These are phyloP conservation scores for Pogonognathellus flavescens DNA, from an alignment of 1,140 invertebrate species.

Conservation along the genomic window DNA sequence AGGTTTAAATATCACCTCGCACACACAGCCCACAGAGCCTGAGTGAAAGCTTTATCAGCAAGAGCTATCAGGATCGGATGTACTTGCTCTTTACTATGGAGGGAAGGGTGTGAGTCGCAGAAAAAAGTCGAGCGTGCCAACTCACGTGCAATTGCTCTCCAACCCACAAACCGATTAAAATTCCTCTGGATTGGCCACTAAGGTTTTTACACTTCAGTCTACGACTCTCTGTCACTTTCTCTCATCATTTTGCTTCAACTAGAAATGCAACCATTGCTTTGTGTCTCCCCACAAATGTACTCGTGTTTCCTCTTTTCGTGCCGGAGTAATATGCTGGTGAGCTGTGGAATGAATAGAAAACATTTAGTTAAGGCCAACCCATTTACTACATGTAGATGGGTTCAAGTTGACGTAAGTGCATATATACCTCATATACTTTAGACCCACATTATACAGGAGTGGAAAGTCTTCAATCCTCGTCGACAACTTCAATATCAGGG, in stretches of 20 bases:
- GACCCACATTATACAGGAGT: neutral
- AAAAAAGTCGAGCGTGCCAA: conserved; percentile 40
- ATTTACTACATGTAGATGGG: too few relatives aligned
- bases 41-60: too few relatives aligned
- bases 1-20: too few relatives aligned
- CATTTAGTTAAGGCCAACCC: neutral
- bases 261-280: neutral
- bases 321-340: neutral
- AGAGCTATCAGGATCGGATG: too few relatives aligned
- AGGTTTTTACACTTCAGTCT: conserved; percentile 29
- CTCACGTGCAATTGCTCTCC: conserved; percentile 44
- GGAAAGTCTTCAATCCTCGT: conserved; percentile 28
- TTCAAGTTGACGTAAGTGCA: neutral
- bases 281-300: neutral
- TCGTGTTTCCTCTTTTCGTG: neutral
- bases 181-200: conserved; percentile 23
- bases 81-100: neutral
- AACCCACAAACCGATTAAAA: conserved; percentile 23
- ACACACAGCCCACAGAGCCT: too few relatives aligned
- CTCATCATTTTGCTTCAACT: neutral
- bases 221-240: conserved; percentile 23
- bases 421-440: neutral
- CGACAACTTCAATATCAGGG: conserved; percentile 28
- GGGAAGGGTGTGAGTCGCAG: neutral
- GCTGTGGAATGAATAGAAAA: neutral